Evolutionary conservation across 2,797 vertebrate genomes (phyloP).

Genomic region (Neolamprologus multifasciatus): DNA sequence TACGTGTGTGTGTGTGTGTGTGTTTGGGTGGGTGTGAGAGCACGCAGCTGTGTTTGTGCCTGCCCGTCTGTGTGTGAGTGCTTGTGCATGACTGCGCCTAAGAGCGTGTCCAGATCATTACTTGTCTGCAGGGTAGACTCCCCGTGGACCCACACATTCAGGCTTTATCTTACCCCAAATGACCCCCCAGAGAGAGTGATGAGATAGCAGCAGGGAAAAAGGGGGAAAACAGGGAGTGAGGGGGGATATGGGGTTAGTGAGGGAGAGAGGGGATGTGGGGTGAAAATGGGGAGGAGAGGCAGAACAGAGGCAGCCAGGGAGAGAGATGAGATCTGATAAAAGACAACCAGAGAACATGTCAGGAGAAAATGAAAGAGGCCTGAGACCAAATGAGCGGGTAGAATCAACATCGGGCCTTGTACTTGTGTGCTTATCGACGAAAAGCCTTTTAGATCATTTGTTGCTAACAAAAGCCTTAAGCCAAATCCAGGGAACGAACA

Average conservation of each 20-base stretch:
- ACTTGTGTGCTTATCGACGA: constrained; percentile 3
- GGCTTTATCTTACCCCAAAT: constrained; percentile 41
- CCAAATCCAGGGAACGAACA: constrained; percentile 18
- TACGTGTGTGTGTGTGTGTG: not conserved
- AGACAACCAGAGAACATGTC: not conserved
- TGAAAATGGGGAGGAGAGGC: not conserved
- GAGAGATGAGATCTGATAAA: not conserved
- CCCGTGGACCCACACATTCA: constrained; percentile 22
- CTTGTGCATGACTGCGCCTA: not conserved
- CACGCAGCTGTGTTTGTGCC: not conserved
- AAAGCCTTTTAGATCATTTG: constrained; percentile 31
- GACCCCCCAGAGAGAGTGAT: constrained; percentile 49
- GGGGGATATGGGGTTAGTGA: not conserved
- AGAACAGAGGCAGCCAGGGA: not conserved
- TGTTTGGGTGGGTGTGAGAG: not conserved
- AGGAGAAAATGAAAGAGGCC: not conserved
- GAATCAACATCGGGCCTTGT: constrained; percentile 22
- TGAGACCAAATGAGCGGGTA: not conserved
- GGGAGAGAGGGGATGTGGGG: not conserved
- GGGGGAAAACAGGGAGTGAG: not conserved
- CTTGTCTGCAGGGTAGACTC: constrained; percentile 44
- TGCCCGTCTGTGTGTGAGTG: not conserved
- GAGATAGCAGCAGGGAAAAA: not conserved
- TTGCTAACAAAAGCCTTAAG: constrained; percentile 1
- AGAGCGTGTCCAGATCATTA: constrained; percentile 47